phyloP scores from a whole-genome alignment of 2,888 invertebrate species.

The Lasioglossum figueresi region DNA sequence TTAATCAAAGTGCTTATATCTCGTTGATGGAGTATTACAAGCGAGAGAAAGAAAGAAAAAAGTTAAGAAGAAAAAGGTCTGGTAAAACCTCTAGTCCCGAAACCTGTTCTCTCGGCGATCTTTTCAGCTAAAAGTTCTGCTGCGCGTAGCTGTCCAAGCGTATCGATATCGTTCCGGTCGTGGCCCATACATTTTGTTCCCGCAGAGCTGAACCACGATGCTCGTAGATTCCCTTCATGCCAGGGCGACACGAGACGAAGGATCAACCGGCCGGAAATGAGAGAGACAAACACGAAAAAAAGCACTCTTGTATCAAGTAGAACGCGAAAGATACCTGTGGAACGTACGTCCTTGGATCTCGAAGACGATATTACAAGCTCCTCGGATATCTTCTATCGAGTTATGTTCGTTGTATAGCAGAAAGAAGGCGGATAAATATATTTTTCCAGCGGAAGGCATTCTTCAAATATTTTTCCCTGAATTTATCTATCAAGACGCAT shows the following conservation, averaged over 20 bases:
- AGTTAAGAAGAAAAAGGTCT: not conserved
- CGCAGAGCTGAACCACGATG: conserved; percentile 53
- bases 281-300: conserved; percentile 58
- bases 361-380: not conserved
- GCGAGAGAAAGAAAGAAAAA: not conserved
- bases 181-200: conserved; percentile 52
- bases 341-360: conserved; percentile 34
- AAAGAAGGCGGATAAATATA: not conserved
- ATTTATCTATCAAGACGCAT: not conserved
- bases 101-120: conserved; percentile 29
- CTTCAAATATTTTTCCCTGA: not conserved
- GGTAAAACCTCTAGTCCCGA: not conserved
- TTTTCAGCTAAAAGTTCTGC: conserved; percentile 35
- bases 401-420: conserved; percentile 8
- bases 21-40: not conserved
- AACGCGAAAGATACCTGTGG: conserved; percentile 52
- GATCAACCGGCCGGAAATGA: conserved; percentile 70
- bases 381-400: not conserved
- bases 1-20: not conserved
- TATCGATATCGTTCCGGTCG: conserved; percentile 56
- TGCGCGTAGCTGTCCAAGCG: conserved; percentile 52
- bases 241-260: conserved; percentile 61
- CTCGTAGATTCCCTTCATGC: conserved; percentile 66
- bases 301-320: conserved; percentile 45
- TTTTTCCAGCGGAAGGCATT: not conserved